Percentiles rank a stretch among this genome's conserved stretches.
These are phyloP conservation scores for Adelognathus sp. DNA, from an alignment of 2,888 invertebrate species.

Conservation along the genomic window DNA sequence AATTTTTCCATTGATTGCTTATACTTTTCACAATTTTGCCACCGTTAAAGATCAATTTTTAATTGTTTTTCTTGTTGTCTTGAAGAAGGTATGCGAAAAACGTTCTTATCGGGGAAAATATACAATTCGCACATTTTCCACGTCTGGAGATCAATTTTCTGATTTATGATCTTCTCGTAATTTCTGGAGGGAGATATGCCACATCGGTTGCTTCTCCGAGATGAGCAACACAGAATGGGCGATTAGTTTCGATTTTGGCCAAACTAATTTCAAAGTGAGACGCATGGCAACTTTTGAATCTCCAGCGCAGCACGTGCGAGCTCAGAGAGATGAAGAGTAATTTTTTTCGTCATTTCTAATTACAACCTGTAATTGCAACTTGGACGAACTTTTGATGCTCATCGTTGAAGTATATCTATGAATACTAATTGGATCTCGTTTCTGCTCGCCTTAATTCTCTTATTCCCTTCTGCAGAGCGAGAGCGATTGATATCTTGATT, in stretches of 20 bases:
- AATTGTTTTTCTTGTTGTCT: too few relatives aligned
- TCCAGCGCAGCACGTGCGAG: background rate
- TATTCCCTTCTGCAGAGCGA: background rate
- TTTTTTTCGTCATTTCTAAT: background rate
- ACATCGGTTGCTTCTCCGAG: background rate
- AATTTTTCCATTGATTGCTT: too few relatives aligned
- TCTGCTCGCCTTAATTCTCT: background rate
- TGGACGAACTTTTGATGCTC: background rate
- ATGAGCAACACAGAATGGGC: background rate
- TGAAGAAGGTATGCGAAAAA: background rate
- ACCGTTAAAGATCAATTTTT: too few relatives aligned
- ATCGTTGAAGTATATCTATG: conserved; percentile 21
- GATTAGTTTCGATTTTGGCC: conserved; percentile 5
- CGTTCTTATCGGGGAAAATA: background rate
- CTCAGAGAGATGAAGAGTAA: background rate
- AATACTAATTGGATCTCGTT: conserved; percentile 24
- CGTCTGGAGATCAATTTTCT: too few relatives aligned
- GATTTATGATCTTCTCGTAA: too few relatives aligned
- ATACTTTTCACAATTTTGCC: too few relatives aligned
- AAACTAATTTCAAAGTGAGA: conserved; percentile 29
- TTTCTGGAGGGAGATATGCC: too few relatives aligned
- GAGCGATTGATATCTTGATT: conserved; percentile 15
- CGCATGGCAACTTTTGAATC: background rate
- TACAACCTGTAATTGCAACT: conserved; percentile 24
- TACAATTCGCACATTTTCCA: background rate